Base-by-base conservation (phyloP, 2,113 vertebrate species). In the Alouatta palliata region DNA sequence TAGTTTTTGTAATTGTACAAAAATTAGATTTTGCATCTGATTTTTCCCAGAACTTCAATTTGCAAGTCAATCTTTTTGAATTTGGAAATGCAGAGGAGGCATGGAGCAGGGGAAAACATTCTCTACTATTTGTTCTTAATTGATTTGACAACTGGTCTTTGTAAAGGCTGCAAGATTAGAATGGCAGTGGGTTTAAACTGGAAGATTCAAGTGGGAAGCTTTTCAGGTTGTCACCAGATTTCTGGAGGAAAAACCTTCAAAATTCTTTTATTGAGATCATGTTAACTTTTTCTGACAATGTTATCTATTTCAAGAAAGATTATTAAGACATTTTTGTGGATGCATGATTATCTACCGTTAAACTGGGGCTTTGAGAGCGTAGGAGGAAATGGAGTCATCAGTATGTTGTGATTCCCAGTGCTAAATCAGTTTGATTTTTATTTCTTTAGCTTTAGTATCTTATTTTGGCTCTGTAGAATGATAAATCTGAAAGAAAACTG, bases 141-240 rank as follows among this genome's bases (percentile, higher is more conserved):
- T 68, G 19, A 76, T 43, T 37, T 23, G 85, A 89, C 54, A 35
- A 94, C 11, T 56, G 52, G 12, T 21, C n/a, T 95, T 82, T 80
- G 25, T 49, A 90, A 94, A 97, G 90, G 32, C 56, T 84, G 20
- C n/a, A 77, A 83, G 71, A 86, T 96, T 64, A 80, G 45, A 84
- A 85, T 6, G 66, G 70, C 52, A 71, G 19, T 27, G 43, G 49
- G 23, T 82, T 92, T 56, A 86, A 83, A 73, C 12, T 87, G 68
- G 35, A 93, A 88, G 64, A 75, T n/a, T 70, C n/a, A 71, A 77
- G 35, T 64, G 4, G 58, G 58, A 77, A 71, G 82, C 27, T 85
- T 75, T 17, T 61, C 19, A 73, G 47, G 11, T 71, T 45, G 23
- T 76, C 68, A 73, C 30, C 20, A 77, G n/a, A 45, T 87, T 87